These are phyloP conservation scores for Isaurus tuberculatus DNA, from an alignment of 92 coral and sea anemone species.

Conservation along the genomic window DNA sequence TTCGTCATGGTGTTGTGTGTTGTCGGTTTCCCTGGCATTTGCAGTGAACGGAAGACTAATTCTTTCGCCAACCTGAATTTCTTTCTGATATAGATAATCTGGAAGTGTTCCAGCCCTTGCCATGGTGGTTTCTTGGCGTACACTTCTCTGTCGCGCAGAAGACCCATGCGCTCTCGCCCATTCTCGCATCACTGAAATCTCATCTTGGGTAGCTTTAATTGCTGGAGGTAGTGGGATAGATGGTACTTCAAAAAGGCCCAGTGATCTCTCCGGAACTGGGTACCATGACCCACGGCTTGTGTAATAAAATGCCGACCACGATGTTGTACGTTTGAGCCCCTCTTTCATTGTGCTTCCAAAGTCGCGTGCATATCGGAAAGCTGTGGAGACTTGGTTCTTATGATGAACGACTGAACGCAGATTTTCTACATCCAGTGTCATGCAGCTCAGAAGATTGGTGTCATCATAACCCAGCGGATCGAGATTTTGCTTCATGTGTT, in stretches of 20 bases:
- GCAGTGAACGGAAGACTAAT: conserved; percentile 25
- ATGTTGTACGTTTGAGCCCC: conserved; percentile 23
- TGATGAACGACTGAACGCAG: too few species aligned
- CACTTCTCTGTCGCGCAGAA: conserved; percentile 40
- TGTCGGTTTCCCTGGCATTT: conserved; percentile 9
- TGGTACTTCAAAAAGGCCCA: conserved; percentile 34
- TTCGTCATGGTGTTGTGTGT: conserved; percentile 6
- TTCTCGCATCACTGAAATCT: conserved; percentile 44
- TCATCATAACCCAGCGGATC: too few species aligned
- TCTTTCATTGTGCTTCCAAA: conserved; percentile 31
- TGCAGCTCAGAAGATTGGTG: too few species aligned
- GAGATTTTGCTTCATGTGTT: too few species aligned
- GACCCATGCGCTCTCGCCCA: conserved; percentile 47
- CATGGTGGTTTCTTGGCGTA: conserved; percentile 44
- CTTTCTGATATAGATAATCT: conserved; percentile 26
- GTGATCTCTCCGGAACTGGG: conserved; percentile 21
- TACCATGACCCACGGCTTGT: conserved; percentile 46
- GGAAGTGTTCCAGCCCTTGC: conserved; percentile 46
- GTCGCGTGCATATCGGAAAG: neutral
- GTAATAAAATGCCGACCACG: too few species aligned
- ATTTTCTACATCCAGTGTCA: too few species aligned
- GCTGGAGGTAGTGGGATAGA: conserved; percentile 34
- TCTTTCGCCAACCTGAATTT: conserved; percentile 13
- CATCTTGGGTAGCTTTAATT: conserved; percentile 27
- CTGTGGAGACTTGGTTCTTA: too few species aligned